Evolutionary conservation across 2,797 vertebrate species (phyloP).

Genomic region (Protonibea diacanthus): DNA sequence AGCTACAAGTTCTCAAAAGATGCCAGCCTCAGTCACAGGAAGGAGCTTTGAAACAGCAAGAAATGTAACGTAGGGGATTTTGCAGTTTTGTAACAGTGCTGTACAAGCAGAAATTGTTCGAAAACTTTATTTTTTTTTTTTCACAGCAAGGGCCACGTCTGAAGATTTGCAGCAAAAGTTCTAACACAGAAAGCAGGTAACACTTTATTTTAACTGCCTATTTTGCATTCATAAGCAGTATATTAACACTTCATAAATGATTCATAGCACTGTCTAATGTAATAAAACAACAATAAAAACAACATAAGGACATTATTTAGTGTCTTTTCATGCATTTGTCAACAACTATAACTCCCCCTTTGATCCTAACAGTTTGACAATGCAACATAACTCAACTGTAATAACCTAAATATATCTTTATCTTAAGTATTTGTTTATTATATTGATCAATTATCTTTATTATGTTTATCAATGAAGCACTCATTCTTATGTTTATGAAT

Average conservation of each 20-base stretch:
- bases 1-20: constrained; percentile 60
- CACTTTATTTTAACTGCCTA: constrained; percentile 21
- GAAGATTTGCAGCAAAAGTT: constrained; percentile 45
- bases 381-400: background rate
- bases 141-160: constrained; percentile 3
- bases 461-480: too few species aligned
- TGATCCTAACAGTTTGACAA: background rate
- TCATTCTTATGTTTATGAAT: background rate
- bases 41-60: constrained; percentile 65
- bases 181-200: constrained; percentile 5
- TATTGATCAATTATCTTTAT: background rate
- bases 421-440: background rate
- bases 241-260: background rate
- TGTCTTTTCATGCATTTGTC: background rate
- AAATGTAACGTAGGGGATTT: constrained; percentile 60
- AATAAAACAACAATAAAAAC: too few species aligned
- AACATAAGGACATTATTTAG: background rate
- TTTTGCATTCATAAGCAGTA: background rate
- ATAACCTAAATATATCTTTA: background rate
- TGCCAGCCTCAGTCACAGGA: constrained; percentile 47
- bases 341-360: background rate
- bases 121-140: constrained; percentile 48
- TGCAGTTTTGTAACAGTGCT: constrained; percentile 66
- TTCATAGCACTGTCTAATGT: background rate
- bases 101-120: constrained; percentile 54